phyloP scores from a whole-genome alignment of 2,113 vertebrate species.

The Python bivittatus region DNA sequence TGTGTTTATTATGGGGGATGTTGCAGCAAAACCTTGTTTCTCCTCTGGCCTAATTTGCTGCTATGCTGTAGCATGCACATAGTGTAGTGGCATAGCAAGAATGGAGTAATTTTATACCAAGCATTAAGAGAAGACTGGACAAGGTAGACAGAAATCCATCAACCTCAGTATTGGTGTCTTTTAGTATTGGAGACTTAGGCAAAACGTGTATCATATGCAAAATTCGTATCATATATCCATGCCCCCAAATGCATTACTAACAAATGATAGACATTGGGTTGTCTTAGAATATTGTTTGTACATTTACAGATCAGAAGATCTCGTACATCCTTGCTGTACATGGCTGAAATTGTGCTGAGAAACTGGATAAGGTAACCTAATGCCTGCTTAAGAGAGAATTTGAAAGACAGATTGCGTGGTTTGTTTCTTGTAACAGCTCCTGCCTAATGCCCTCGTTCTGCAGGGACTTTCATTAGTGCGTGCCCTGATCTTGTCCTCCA shows the following conservation, averaged over 20 bases:
- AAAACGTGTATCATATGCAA: neutral
- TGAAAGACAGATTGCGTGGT: slow-evolving; percentile 58
- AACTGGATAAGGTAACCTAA: slow-evolving; percentile 28
- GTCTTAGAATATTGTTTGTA: slow-evolving; percentile 4
- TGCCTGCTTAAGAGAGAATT: slow-evolving; percentile 58
- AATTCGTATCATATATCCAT: neutral
- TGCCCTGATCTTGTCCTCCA: slow-evolving; percentile 69
- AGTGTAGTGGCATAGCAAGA: neutral
- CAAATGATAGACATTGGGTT: neutral
- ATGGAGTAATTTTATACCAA: neutral
- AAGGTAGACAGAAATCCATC: neutral
- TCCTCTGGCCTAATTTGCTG: neutral
- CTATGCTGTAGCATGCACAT: neutral
- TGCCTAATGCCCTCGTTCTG: slow-evolving; percentile 63
- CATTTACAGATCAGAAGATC: neutral
- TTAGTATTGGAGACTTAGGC: neutral
- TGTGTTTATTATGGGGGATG: neutral
- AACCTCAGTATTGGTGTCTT: neutral
- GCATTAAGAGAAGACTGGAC: neutral
- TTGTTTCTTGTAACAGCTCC: slow-evolving; percentile 51
- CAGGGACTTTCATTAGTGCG: slow-evolving; percentile 69
- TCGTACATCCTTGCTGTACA: slow-evolving; percentile 1
- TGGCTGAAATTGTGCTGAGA: slow-evolving; percentile 22
- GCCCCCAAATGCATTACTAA: slow-evolving; percentile 6
- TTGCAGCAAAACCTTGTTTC: neutral